Base-by-base conservation (phyloP, 92 coral and sea anemone species). In the Actinostola sp. region DNA sequence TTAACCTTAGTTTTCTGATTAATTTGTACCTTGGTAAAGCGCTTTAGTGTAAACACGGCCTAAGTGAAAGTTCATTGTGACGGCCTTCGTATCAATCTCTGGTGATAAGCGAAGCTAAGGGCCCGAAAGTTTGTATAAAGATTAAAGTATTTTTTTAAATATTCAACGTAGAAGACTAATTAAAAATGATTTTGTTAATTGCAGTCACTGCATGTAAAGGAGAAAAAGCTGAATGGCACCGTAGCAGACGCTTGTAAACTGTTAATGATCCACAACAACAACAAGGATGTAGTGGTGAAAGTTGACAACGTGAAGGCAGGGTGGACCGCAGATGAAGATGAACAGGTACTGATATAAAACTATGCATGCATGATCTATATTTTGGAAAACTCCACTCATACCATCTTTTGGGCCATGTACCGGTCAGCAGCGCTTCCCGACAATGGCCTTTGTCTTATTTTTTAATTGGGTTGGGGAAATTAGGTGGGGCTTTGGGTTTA, bases 231-330 rank as follows among this genome's bases (percentile, higher is more conserved):
- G 9, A 34, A 50, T 23, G 81, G 81, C 3, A 38, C 45, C 34
- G n/a, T 26, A n/a, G 25, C 68, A 31, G 71, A 75, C 41, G 44
- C 81, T 3, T 33, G 33, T 35, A 75, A 75, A 51, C 63, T 32
- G 11, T 43, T 75, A 0, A 50, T 30, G 12, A 41, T 75, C 61
- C 1, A 33, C 32, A 25, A 75, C 15, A 75, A 75, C 52, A 53
- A 54, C 23, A 66, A 56, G 31, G 27, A 33, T n/a, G 54, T 75
- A 0, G 28, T 27, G 11, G 57, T 49, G 3, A 49, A 0, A 0
- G 39, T 51, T 1, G 42, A 27, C 5, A 45, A 30, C 0, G 57
- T 21, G 19, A 10, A n/a, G 2, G 59, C 5, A 10, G 72, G 72
- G 15, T 67, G 72, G 65, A 7, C 14, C 38, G 61, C 17, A 11